Base-by-base conservation (phyloP, 1,140 invertebrate species). In the Drosophila lacteicornis region DNA sequence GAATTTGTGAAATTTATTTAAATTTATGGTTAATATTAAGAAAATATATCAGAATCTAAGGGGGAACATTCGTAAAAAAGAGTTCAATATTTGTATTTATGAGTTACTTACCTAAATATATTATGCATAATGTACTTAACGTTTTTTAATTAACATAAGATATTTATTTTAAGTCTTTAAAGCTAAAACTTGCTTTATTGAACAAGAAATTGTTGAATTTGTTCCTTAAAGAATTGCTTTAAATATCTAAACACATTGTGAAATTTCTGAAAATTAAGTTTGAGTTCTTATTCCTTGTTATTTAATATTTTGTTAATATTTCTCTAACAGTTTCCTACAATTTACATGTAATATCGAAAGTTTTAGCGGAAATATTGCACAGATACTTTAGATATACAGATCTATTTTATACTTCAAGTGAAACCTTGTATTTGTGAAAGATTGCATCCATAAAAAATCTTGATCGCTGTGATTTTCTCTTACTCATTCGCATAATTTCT, bases 321-420 rank as follows among this genome's bases (percentile, higher is more conserved):
- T 12, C 11, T 38, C 36, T 8, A 36, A 19, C 0, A 25, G 22
- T 4, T 25, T 25, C 22, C 22, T 25, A 0, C 22, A 22, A 22
- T 22, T 22, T 22, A 22, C 22, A 22, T 0, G 22, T 22, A 22
- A 19, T 15, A 22, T 22, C 4, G 13, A 5, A 38, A 15, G 15
- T 2, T 2, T 22, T 4, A 13, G 3, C 0, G 1, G 0, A 22
- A 9, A 19, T 4, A 2, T 22, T 15, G 0, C 2, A 42, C n/a
- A 17, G 15, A 30, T 50, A 17, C 15, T 11, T 30, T 12, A 4
- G 8, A n/a, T 0, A 17, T 17, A 38, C 38, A 15, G 13, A 38
- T 38, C 13, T 0, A 55, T 22, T 4, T 38, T 46, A 19, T 9
- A 25, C 13, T 2, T 0, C 12, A 38, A 38, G 11, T 17, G n/a